Percentiles rank a stretch among this genome's conserved stretches.
Evolutionary conservation across 1,140 invertebrate genomes (phyloP).

Genomic region (Chionoecetes opilio): DNA sequence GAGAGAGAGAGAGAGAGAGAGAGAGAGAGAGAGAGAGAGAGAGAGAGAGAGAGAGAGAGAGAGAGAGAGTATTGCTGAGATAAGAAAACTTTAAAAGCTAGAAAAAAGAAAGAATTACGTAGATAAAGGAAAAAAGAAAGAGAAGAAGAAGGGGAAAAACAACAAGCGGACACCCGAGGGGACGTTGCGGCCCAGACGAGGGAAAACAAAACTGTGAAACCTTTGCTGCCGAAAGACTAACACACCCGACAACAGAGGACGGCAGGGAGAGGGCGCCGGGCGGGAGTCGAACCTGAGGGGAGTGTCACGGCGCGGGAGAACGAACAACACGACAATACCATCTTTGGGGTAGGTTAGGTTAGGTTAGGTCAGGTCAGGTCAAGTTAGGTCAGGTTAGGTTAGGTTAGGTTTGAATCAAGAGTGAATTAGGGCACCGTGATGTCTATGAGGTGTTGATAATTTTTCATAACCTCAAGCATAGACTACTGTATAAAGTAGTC

Average conservation of each 20-base stretch:
- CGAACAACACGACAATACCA: too few species aligned
- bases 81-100: neutral
- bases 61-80: neutral
- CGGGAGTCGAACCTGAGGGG: neutral
- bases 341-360: too few species aligned
- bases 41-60: neutral
- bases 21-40: constrained; percentile 9
- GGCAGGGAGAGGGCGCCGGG: neutral
- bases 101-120: too few species aligned
- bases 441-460: too few species aligned
- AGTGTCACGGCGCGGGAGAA: too few species aligned
- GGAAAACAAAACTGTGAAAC: neutral
- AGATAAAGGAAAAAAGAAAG: neutral
- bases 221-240: neutral
- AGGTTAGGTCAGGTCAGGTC: too few species aligned
- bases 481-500: too few species aligned
- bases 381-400: too few species aligned
- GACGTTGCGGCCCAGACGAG: neutral
- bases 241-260: neutral
- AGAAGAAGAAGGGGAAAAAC: neutral
- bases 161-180: neutral
- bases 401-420: too few species aligned
- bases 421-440: too few species aligned
- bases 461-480: too few species aligned
- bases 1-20: constrained; percentile 35